These are phyloP conservation scores for Bos taurus DNA, from an alignment of 2,113 vertebrate species.

Conservation along the genomic window DNA sequence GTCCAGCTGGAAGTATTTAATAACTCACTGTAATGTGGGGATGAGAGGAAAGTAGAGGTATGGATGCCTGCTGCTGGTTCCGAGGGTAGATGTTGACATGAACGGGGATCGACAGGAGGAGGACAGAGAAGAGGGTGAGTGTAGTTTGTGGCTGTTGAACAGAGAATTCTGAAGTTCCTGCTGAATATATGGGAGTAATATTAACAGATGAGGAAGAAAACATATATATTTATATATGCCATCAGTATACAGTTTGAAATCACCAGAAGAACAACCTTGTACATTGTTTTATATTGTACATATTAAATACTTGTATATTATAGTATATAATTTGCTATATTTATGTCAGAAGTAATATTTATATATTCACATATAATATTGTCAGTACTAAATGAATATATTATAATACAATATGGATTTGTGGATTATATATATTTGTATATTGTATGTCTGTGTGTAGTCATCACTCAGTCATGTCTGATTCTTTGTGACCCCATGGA, in stretches of 20 bases:
- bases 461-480: background rate
- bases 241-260: background rate
- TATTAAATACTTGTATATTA: background rate
- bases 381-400: background rate
- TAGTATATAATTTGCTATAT: background rate
- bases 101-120: background rate
- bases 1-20: background rate
- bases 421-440: background rate
- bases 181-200: background rate
- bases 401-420: background rate
- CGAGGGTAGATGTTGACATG: background rate
- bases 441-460: background rate
- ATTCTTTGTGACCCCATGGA: background rate
- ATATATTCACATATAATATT: background rate
- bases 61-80: background rate
- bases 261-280: background rate
- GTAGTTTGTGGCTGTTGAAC: background rate
- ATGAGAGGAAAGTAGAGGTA: background rate
- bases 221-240: background rate
- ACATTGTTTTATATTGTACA: background rate
- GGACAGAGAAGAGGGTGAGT: background rate
- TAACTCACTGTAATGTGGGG: background rate
- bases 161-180: background rate
- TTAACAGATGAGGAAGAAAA: background rate
- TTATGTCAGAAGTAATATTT: background rate